phyloP scores from a whole-genome alignment of 2,113 vertebrate species.

The Eudyptes chrysolophus region DNA sequence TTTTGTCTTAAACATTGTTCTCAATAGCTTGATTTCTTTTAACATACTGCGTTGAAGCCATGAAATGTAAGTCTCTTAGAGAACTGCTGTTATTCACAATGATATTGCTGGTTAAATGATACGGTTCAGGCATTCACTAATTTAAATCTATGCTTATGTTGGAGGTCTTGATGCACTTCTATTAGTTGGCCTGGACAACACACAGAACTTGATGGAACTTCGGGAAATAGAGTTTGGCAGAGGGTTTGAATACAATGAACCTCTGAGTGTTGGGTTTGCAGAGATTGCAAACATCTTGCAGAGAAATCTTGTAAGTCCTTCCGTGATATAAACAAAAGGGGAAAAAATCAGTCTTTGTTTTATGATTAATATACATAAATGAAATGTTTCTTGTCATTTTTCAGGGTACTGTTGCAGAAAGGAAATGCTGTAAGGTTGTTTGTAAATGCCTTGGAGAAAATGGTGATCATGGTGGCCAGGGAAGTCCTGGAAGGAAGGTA shows the following conservation, averaged over 20 bases:
- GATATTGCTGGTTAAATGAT: neutral
- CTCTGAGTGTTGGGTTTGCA: slow-evolving; percentile 76
- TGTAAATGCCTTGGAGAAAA: slow-evolving; percentile 84
- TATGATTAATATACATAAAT: neutral
- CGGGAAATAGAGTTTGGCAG: slow-evolving; percentile 87
- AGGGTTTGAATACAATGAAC: slow-evolving; percentile 80
- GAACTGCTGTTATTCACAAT: neutral
- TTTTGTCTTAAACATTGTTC: neutral
- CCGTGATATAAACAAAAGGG: neutral
- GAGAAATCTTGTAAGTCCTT: slow-evolving; percentile 83
- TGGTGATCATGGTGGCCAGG: slow-evolving; percentile 73
- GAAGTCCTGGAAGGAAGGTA: slow-evolving; percentile 79
- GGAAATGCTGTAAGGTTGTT: slow-evolving; percentile 80
- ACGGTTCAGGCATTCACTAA: neutral
- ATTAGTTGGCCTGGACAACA: slow-evolving; percentile 78
- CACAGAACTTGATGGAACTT: slow-evolving; percentile 69
- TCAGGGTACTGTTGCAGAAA: slow-evolving; percentile 78
- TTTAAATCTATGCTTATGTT: neutral
- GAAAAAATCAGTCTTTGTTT: neutral
- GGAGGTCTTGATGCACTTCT: slow-evolving; percentile 83
- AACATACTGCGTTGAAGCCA: neutral
- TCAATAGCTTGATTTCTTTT: neutral
- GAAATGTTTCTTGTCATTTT: neutral
- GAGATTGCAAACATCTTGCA: slow-evolving; percentile 74
- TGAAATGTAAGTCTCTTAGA: neutral